phyloP scores from a whole-genome alignment of 2,113 vertebrate genomes.

The Cercopithecus mona region DNA sequence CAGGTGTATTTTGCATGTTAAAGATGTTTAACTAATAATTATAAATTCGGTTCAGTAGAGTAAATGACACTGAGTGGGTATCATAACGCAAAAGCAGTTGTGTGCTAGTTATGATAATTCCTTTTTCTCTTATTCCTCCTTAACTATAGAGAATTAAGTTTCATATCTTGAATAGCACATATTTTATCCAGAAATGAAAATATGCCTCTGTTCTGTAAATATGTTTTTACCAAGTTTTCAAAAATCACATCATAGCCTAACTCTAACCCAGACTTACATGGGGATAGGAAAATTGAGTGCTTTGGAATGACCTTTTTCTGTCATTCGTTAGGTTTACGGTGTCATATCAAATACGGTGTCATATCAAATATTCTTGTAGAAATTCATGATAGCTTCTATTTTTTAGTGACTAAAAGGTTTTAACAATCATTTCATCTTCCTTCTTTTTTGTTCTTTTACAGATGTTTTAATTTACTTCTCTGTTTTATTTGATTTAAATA shows the following conservation, averaged over 20 bases:
- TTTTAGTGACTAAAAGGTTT: neutral
- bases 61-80: neutral
- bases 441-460: neutral
- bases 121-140: neutral
- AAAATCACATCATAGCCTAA: neutral
- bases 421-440: neutral
- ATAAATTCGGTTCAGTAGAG: neutral
- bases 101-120: neutral
- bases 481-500: neutral
- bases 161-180: neutral
- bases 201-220: neutral
- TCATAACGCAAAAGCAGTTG: neutral
- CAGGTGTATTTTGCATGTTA: neutral
- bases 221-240: neutral
- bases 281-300: neutral
- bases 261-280: neutral
- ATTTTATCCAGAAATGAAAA: neutral
- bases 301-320: neutral
- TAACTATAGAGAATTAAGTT: neutral
- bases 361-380: neutral
- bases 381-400: neutral
- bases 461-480: neutral
- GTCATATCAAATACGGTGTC: neutral
- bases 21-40: neutral
- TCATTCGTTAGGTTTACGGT: neutral